Evolutionary conservation across 2,888 invertebrate species (phyloP), one percentile per base, ranked within the genome.

Genomic region (Melanostoma mellinum): DNA sequence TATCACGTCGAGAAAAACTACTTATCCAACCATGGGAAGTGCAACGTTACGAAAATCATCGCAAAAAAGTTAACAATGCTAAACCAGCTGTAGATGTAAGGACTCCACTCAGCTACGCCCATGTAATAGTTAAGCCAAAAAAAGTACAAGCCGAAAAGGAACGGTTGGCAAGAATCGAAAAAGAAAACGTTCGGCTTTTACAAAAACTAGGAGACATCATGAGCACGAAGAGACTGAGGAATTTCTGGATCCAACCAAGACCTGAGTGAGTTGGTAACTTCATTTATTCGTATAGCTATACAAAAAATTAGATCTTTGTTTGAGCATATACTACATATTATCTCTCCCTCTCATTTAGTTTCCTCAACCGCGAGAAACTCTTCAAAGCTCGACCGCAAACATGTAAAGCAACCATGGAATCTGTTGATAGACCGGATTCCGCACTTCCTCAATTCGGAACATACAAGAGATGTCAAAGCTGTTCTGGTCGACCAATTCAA

Each of bases 21-120:
- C 91, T 95, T 67, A 92, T 94, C 69, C 93, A 94, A 85, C 96
- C 95, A 0, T 95, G 95, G 94, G 93, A 95, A 87, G 93, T 94
- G 58, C 92, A 94, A 85, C 92, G 94, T 80, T 95, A 93, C 90
- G 93, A 94, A 86, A 94, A 95, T 87, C 96, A 96, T 88, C 92
- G 94, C 69, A 91, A 92, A 85, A 95, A 95, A 92, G 94, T 96
- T 3, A 89, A 92, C 85, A 93, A 93, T 30, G 95, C 95, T 1
- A 90, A 94, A 72, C 93, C 95, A 4, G 94, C 94, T 4, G 93
- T 95, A 69, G 95, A 96, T 91, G 93, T 93, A 86, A 91, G 92
- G 50, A 91, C 94, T n/a, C 95, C 96, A 6, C 88, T 93, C 0
- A 88, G 92, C 52, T 93, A 95, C 86, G 92, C 93, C 8, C 96